phyloP scores from a whole-genome alignment of 53 echinoderm and acorn worm genomes.

The Stichopus horrens region DNA sequence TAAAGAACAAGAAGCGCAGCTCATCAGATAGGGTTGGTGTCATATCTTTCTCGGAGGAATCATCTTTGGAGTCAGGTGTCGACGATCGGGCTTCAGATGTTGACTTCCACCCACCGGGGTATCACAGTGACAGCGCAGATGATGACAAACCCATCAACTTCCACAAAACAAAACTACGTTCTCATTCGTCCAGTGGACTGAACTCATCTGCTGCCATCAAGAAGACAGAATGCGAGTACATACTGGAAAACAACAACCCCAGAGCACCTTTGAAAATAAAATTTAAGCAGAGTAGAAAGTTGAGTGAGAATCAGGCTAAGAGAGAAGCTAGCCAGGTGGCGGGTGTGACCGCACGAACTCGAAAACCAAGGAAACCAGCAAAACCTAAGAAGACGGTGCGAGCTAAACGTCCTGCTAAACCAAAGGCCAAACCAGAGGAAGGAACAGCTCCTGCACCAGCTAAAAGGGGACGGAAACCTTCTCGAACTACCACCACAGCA shows the following conservation, averaged over 20 bases:
- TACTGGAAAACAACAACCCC: conserved; percentile 4
- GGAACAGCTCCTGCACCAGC: not conserved
- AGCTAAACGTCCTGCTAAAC: conserved; percentile 21
- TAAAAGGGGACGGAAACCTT: not conserved
- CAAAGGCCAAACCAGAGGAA: conserved; percentile 3
- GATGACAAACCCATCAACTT: conserved; percentile 16
- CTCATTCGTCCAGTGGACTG: not conserved
- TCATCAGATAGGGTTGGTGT: not conserved
- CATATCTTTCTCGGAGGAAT: not conserved
- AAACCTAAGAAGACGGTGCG: conserved; percentile 21
- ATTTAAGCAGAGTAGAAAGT: conserved; percentile 24
- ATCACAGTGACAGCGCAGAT: not conserved
- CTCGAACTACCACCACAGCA: not conserved
- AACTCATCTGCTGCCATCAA: not conserved
- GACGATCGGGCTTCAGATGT: conserved; percentile 16
- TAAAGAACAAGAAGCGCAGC: not conserved
- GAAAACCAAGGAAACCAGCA: conserved; percentile 40
- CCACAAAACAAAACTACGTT: not conserved
- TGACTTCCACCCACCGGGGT: conserved; percentile 6
- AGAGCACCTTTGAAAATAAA: conserved; percentile 27
- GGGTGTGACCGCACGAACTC: not conserved
- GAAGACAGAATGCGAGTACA: not conserved
- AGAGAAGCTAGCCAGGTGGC: not conserved
- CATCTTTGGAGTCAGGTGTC: conserved; percentile 13
- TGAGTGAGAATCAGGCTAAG: not conserved